Evolutionary conservation across 64 coral and sea anemone genomes (phyloP), one percentile per base, ranked within the genome.

Genomic region (Porites australiensis): DNA sequence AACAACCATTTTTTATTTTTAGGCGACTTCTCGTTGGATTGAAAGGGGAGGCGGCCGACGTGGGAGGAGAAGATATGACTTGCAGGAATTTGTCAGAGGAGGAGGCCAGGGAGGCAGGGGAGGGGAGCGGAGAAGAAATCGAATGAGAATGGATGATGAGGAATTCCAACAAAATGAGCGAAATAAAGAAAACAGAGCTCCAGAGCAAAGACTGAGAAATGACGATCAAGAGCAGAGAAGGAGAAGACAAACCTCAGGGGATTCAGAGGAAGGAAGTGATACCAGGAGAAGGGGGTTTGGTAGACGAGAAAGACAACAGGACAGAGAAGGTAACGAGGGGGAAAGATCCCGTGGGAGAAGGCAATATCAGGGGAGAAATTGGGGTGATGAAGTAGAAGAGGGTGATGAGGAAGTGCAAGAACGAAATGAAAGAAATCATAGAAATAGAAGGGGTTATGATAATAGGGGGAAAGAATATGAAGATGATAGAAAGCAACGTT

Each of bases 21-120:
- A 98, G 96, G 69, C 75, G 21, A 68, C 93, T 16, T 57, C 37
- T 65, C 79, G 54, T 4, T 52, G 82, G 44, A 93, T 85, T 45
- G 77, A 63, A 20, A 70, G 89, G 19, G 47, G 93, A 80, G 93
- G 82, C 47, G 72, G 93, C 44, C 82, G 82, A 13, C 68, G 81
- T 74, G 96, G 96, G 1, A 89, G 93, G 63, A 69, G 86, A 11
- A 79, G 81, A 6, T 98, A 92, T 75, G 93, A 98, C 13, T 70
- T 98, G 0, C 60, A 95, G 57, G 96, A 98, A 58, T 98, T 98
- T 83, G 88, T 96, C 22, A 89, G 68, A 70, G 83, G 88, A 47
- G 75, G 75, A n/a, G 46, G 63, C 23, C 57, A 74, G 55, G 88
- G 88, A 21, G n/a, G 55, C 2, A 88, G 78, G 22, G 21, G 44